These are phyloP conservation scores for Anticlea derivata DNA, from an alignment of 2,888 invertebrate species.

Conservation along the genomic window DNA sequence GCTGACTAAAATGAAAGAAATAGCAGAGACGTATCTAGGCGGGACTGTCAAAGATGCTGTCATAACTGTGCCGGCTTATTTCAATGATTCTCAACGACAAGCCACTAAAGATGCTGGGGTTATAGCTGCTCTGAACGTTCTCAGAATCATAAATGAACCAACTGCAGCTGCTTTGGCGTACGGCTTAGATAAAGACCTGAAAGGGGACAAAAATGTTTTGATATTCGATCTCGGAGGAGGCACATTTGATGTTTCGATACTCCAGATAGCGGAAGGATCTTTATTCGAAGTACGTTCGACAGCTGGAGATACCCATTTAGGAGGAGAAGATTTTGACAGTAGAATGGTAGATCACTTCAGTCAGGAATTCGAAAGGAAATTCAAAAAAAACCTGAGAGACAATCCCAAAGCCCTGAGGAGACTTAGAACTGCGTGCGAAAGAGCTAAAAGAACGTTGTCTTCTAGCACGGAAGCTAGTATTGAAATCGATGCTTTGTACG, in stretches of 20 bases:
- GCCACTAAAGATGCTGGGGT: constrained; percentile 95
- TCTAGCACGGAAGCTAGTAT: constrained; percentile 91
- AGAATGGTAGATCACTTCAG: constrained; percentile 91
- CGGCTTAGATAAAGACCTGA: constrained; percentile 89
- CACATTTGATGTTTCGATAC: constrained; percentile 96
- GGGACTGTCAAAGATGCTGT: constrained; percentile 89
- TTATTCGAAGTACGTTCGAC: constrained; percentile 92
- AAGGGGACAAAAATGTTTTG: constrained; percentile 89
- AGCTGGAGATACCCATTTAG: constrained; percentile 91
- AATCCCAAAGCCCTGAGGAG: constrained; percentile 92
- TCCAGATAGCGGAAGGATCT: constrained; percentile 94
- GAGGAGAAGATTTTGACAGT: constrained; percentile 92
- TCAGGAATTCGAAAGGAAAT: constrained; percentile 90
- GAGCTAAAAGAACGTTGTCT: constrained; percentile 90
- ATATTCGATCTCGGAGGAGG: constrained; percentile 93
- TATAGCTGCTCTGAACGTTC: constrained; percentile 93
- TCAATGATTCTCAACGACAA: constrained; percentile 92
- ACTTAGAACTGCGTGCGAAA: constrained; percentile 93
- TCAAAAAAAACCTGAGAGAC: constrained; percentile 86
- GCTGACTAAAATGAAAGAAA: constrained; percentile 92
- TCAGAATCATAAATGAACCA: constrained; percentile 95
- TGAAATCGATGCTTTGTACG: constrained; percentile 95
- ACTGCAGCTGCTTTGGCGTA: constrained; percentile 95
- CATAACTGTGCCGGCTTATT: constrained; percentile 93
- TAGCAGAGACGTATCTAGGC: constrained; percentile 90